phyloP scores from a whole-genome alignment of 2,888 invertebrate species.

The Petrophora chlorosata region DNA sequence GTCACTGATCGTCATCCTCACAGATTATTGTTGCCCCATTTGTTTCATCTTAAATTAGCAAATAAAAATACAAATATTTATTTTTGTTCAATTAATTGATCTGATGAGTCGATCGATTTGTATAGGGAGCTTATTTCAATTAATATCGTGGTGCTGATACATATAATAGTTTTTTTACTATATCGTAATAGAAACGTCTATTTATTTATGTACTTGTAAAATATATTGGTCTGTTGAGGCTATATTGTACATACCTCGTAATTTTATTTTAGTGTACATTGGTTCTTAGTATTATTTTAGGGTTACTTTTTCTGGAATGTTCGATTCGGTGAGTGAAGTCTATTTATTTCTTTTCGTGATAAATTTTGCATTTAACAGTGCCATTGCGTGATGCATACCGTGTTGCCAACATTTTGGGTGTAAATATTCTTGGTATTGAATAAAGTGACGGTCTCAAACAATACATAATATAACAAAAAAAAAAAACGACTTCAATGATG shows the following conservation, averaged over 20 bases:
- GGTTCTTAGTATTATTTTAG: slow-evolving; percentile 41
- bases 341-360: slow-evolving; percentile 61
- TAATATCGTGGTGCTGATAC: too few relatives aligned
- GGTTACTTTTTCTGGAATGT: slow-evolving; percentile 42
- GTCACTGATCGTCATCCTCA: too few relatives aligned
- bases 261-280: slow-evolving; percentile 52
- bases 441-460: background rate
- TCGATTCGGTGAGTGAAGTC: slow-evolving; percentile 45
- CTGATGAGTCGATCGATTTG: too few relatives aligned
- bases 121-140: too few relatives aligned
- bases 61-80: too few relatives aligned
- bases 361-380: slow-evolving; percentile 77
- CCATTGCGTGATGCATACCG: slow-evolving; percentile 59
- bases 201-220: slow-evolving; percentile 70
- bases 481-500: too few relatives aligned
- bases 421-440: slow-evolving; percentile 11
- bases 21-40: too few relatives aligned
- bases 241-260: slow-evolving; percentile 78
- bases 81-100: too few relatives aligned
- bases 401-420: slow-evolving; percentile 48
- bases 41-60: too few relatives aligned
- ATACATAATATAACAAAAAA: too few relatives aligned
- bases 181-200: slow-evolving; percentile 53
- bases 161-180: slow-evolving; percentile 43
- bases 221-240: slow-evolving; percentile 69